Evolutionary conservation across 2,113 vertebrate species (phyloP), one percentile per base, ranked within the genome.

Genomic region (Pteropus alecto): DNA sequence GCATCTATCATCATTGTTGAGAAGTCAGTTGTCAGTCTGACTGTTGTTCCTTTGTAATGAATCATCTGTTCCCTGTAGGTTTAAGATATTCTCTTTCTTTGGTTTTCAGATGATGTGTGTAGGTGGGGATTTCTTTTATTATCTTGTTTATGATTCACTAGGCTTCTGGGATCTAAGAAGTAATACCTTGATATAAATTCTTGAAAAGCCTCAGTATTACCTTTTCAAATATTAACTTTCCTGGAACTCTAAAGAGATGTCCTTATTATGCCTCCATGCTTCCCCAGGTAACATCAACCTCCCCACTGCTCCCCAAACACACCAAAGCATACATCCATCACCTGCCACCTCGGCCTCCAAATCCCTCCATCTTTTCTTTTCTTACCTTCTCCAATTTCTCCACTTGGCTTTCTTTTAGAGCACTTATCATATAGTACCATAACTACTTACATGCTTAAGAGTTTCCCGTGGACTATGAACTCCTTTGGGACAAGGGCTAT

Each of bases 401-500:
- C 71, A 12, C 4, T 48, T 26, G 2, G 48, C n/a, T 33, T 86
- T 65, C 63, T 60, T 77, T 54, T 4, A 60, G 10, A 13, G 5
- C 12, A 73, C 28, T 41, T 38, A 70, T 14, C 16, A 58, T 2
- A 41, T 0, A 43, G 46, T 46, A 67, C 33, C 74, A 46, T 46
- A 82, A n/a, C 15, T 1, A 74, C 6, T n/a, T 33, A 22, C 8
- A 9, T 81, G 65, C 61, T 73, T 19, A 18, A 6, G 13, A 12
- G 38, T 60, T 21, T 91, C 24, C 41, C 10, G 35, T 46, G 13
- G 18, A 48, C 43, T 76, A 15, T 28, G 19, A 78, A 16, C 21
- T 28, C 43, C 8, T 6, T 12, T 12, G 1, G 54, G 54, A 30
- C 11, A 0, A 82, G 1, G 14, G 24, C 2, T 1, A 21, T 11